A percentile compares a stretch with the other conserved stretches of the same genome.
phyloP scores from a whole-genome alignment of 53 echinoderm and acorn worm genomes.

The Echinometra lucunter region DNA sequence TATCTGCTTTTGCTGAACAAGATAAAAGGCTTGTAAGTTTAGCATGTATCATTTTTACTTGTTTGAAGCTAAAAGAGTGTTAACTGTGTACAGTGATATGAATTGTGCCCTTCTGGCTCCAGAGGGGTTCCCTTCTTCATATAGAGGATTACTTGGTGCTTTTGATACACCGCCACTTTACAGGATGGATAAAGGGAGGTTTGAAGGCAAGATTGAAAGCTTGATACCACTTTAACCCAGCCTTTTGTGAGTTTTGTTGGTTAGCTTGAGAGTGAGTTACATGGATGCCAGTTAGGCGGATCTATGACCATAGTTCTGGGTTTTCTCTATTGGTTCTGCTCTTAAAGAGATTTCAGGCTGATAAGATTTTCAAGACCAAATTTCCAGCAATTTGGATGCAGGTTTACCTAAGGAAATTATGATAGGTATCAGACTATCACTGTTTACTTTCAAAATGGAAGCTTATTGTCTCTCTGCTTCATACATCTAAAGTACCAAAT shows the following conservation, averaged over 20 bases:
- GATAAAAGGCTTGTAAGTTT: slow-evolving; percentile 10
- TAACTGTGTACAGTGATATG: no score
- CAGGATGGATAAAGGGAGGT: not conserved
- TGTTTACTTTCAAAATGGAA: not conserved
- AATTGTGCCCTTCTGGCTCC: no score
- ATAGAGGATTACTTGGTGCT: not conserved
- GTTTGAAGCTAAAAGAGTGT: no score
- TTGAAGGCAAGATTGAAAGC: not conserved
- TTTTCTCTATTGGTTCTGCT: not conserved
- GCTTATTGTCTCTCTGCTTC: not conserved
- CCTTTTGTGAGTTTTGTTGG: not conserved
- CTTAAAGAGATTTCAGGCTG: not conserved
- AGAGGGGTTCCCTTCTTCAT: not conserved
- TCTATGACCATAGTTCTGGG: not conserved
- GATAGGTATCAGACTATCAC: not conserved
- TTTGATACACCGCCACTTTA: slow-evolving; percentile 32
- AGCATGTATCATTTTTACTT: no score
- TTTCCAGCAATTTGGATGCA: not conserved
- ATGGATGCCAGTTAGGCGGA: not conserved
- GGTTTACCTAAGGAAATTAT: not conserved
- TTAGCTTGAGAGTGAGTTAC: not conserved
- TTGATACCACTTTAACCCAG: not conserved
- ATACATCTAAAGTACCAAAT: no score
- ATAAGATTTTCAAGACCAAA: not conserved
- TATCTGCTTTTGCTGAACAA: not conserved